Conservation (phyloP, 2,888 invertebrate species). For the Ichneumon xanthorius region DNA sequence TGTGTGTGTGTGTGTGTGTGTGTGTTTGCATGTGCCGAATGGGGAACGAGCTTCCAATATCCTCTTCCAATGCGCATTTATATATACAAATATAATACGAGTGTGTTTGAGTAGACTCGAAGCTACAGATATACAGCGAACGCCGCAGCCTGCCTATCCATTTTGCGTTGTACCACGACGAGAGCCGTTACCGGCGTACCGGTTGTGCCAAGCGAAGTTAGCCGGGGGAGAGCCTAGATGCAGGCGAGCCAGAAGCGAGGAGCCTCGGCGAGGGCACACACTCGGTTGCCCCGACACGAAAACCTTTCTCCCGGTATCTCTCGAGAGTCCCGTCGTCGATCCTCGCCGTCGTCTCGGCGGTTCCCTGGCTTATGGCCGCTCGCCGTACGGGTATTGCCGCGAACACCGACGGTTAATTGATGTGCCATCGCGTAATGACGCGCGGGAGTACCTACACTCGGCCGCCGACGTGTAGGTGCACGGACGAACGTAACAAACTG, state of each 20-base stretch:
- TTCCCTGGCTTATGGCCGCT: constrained; percentile 2
- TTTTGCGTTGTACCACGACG: constrained; percentile 58
- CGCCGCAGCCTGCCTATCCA: constrained; percentile 47
- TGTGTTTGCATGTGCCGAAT: constrained; percentile 22
- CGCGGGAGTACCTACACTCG: constrained; percentile 49
- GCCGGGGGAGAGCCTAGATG: constrained; percentile 42
- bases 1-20: constrained; percentile 14
- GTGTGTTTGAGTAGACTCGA: not conserved
- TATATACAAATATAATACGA: not conserved
- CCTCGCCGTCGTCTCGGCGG: constrained; percentile 19
- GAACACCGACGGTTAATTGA: constrained; percentile 72
- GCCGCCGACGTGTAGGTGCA: not conserved
- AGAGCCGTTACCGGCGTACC: constrained; percentile 63
- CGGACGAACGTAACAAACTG: not conserved
- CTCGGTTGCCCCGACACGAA: constrained; percentile 75
- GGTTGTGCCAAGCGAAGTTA: constrained; percentile 50
- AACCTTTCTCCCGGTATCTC: constrained; percentile 73
- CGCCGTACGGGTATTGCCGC: constrained; percentile 25
- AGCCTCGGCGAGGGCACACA: constrained; percentile 62
- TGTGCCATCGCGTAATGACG: constrained; percentile 74
- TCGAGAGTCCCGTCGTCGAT: constrained; percentile 48
- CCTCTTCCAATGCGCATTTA: constrained; percentile 5
- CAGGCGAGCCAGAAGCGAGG: constrained; percentile 47
- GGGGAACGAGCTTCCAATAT: constrained; percentile 36
- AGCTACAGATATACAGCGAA: constrained; percentile 27